Percentiles rank a stretch among this genome's conserved stretches.
phyloP scores from a whole-genome alignment of 2,888 invertebrate genomes.

The Oeneis ivallda region DNA sequence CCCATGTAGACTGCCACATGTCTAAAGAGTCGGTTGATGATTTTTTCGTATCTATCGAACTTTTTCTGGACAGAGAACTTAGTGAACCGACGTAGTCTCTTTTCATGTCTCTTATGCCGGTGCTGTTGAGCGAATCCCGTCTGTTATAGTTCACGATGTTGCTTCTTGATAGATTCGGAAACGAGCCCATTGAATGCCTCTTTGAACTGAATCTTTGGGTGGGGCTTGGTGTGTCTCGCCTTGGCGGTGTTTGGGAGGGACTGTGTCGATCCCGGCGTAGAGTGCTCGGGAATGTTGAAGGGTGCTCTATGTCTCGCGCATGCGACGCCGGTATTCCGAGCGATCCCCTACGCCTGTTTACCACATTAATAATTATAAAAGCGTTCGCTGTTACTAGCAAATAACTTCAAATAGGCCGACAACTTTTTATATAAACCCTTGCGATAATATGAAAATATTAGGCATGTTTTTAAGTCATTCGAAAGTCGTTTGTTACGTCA shows the following conservation, averaged over 20 bases:
- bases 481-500: neutral
- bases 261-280: conserved; percentile 83
- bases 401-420: neutral
- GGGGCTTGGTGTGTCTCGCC: conserved; percentile 76
- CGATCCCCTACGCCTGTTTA: conserved; percentile 82
- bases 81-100: conserved; percentile 78
- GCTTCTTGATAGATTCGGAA: conserved; percentile 65
- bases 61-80: conserved; percentile 74
- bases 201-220: conserved; percentile 65
- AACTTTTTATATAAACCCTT: neutral
- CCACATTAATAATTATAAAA: conserved; percentile 20
- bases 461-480: neutral
- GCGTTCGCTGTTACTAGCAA: neutral
- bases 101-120: conserved; percentile 73
- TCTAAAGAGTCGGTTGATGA: conserved; percentile 88
- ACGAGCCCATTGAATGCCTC: conserved; percentile 74
- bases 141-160: conserved; percentile 71
- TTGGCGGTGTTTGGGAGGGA: conserved; percentile 71
- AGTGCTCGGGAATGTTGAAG: conserved; percentile 86
- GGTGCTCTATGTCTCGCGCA: conserved; percentile 84
- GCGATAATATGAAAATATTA: neutral
- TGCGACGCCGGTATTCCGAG: conserved; percentile 81
- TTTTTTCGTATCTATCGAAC: conserved; percentile 74
- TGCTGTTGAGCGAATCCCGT: conserved; percentile 66
- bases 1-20: conserved; percentile 86